Conservation (phyloP, 2,888 invertebrate genomes). For the Eristalis intricaria region DNA sequence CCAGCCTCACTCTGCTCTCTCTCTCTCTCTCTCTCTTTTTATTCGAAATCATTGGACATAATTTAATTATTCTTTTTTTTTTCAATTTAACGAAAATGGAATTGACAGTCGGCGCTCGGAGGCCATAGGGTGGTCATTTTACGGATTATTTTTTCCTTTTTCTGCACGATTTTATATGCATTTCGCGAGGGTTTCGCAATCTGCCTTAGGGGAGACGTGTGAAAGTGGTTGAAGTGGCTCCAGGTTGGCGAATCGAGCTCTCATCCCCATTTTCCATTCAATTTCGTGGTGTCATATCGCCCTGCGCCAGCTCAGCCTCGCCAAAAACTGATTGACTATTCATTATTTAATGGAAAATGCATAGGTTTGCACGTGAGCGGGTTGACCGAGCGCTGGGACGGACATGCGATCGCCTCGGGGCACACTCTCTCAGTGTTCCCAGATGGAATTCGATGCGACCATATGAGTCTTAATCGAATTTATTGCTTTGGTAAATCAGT, state of each 20-base stretch:
- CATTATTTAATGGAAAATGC: constrained; percentile 68
- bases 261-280: neutral
- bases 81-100: constrained; percentile 45
- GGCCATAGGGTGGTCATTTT: constrained; percentile 1
- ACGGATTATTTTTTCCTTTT: constrained; percentile 3
- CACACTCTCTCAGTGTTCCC: neutral
- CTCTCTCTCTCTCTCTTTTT: neutral
- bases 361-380: constrained; percentile 9
- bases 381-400: constrained; percentile 4
- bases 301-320: neutral
- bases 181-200: constrained; percentile 26
- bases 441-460: constrained; percentile 47
- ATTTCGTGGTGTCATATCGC: neutral
- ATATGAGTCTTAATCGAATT: constrained; percentile 65
- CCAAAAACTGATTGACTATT: constrained; percentile 58
- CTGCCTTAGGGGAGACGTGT: constrained; percentile 52
- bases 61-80: constrained; percentile 17
- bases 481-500: constrained; percentile 68
- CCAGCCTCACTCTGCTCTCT: neutral
- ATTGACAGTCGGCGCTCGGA: constrained; percentile 57
- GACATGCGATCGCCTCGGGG: neutral
- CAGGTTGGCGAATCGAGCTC: constrained; percentile 36
- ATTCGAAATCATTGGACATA: constrained; percentile 41
- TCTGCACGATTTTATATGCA: neutral
- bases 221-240: constrained; percentile 60